Percentiles rank a stretch among this genome's conserved stretches.
phyloP scores from a whole-genome alignment of 1,140 invertebrate species.

The Streblospio benedicti region DNA sequence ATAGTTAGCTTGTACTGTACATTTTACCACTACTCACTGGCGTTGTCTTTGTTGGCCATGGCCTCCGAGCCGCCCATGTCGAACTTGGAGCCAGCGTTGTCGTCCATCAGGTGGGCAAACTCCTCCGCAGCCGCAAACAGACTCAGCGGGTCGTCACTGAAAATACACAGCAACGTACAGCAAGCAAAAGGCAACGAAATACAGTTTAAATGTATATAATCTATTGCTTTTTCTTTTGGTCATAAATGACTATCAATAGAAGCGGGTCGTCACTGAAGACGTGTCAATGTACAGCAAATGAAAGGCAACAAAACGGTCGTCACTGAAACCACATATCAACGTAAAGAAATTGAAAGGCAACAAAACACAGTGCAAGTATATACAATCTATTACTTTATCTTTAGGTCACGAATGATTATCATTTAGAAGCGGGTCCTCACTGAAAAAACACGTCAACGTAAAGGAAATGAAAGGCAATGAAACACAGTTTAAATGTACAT shows the following conservation, averaged over 20 bases:
- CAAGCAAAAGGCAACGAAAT: too few species aligned
- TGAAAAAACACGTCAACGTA: background rate
- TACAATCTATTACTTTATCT: background rate
- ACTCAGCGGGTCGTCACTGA: slow-evolving; percentile 14
- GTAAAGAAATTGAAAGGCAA: background rate
- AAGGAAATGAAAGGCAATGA: background rate
- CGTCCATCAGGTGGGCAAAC: slow-evolving; percentile 42
- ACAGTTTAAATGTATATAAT: too few species aligned
- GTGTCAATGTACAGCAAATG: background rate
- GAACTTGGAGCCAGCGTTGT: slow-evolving; percentile 24
- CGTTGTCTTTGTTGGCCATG: slow-evolving; percentile 35
- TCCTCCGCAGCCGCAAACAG: slow-evolving; percentile 38
- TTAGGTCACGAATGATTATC: too few species aligned
- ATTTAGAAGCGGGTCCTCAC: background rate
- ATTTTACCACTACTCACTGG: slow-evolving; percentile 24
- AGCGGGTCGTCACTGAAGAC: background rate
- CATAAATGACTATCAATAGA: background rate
- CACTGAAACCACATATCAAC: background rate
- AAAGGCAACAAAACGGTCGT: background rate
- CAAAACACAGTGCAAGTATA: background rate
- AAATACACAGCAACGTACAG: slow-evolving; percentile 1
- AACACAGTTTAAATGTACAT: background rate
- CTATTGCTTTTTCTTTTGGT: slow-evolving; percentile 5
- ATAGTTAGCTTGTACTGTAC: background rate
- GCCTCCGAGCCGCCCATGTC: slow-evolving; percentile 29